These are phyloP conservation scores for Polyodon spathula DNA, from an alignment of 2,113 vertebrate species.

Conservation along the genomic window DNA sequence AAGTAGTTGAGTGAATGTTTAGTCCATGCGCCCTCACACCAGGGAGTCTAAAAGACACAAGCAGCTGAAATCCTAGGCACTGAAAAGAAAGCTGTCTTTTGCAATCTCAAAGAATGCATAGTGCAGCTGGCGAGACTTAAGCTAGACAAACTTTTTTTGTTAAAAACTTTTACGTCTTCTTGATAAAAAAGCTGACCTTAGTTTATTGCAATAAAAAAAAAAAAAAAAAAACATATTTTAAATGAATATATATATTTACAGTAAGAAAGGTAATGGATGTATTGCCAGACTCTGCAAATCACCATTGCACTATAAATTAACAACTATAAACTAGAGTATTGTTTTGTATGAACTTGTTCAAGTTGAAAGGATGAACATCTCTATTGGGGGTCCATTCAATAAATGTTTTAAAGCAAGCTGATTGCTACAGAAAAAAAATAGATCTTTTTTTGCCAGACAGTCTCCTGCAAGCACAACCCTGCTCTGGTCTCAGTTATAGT, in stretches of 20 bases:
- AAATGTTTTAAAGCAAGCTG: slow-evolving; percentile 29
- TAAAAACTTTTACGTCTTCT: no score
- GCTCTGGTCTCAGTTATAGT: slow-evolving; percentile 28
- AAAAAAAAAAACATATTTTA: no score
- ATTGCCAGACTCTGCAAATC: no score
- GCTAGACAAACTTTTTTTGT: no score
- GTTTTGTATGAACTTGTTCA: slow-evolving; percentile 34
- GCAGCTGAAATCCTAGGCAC: slow-evolving; percentile 24
- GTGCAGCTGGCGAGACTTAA: slow-evolving; percentile 37
- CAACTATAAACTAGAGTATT: slow-evolving; percentile 17
- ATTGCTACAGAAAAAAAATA: slow-evolving; percentile 25
- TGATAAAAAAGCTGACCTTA: no score
- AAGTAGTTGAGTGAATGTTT: slow-evolving; percentile 38
- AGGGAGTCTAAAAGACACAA: slow-evolving; percentile 10
- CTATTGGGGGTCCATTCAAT: slow-evolving; percentile 34
- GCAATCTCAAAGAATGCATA: slow-evolving; percentile 49
- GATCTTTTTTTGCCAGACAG: slow-evolving; percentile 36
- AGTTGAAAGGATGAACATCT: slow-evolving; percentile 37
- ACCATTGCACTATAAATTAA: not conserved
- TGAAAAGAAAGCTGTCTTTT: slow-evolving; percentile 33
- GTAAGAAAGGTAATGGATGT: no score
- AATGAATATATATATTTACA: no score
- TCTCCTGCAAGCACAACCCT: slow-evolving; percentile 16
- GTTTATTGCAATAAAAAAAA: no score
- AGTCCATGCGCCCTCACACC: slow-evolving; percentile 27